Conservation (phyloP, 2,888 invertebrate genomes). For the Conus canariensis region DNA sequence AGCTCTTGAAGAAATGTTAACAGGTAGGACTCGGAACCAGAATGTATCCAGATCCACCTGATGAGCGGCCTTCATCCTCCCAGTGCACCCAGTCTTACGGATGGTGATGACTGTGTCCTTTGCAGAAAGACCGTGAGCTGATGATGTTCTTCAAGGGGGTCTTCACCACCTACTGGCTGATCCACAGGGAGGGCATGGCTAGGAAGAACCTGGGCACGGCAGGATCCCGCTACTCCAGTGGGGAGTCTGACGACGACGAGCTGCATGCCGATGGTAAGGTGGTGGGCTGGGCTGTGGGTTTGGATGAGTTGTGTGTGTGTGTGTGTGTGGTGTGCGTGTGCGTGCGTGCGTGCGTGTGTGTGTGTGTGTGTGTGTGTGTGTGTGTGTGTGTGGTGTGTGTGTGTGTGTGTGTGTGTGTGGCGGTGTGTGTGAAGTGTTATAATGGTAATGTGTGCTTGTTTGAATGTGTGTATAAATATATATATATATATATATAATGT, state of each 20-base stretch:
- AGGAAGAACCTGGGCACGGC: constrained; percentile 25
- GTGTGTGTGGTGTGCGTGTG: constrained; percentile 27
- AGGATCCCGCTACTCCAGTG: constrained; percentile 36
- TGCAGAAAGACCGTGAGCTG: constrained; percentile 59
- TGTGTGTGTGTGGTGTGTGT: background rate
- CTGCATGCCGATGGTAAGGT: constrained; percentile 4
- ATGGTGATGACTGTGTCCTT: too few relatives aligned
- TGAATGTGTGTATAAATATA: background rate
- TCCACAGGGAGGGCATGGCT: constrained; percentile 55
- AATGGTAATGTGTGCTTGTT: background rate
- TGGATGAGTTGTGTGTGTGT: constrained; percentile 4
- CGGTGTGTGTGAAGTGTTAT: background rate
- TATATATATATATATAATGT: too few relatives aligned
- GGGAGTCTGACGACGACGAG: constrained; percentile 37
- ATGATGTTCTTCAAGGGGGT: constrained; percentile 58
- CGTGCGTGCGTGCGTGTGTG: background rate
- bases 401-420: constrained; percentile 6
- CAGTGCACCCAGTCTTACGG: too few relatives aligned
- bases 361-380: background rate
- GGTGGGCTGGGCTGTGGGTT: background rate
- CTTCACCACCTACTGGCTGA: constrained; percentile 63
- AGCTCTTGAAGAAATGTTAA: too few relatives aligned
- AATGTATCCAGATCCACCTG: too few relatives aligned
- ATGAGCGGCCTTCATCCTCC: too few relatives aligned
- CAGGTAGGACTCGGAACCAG: too few relatives aligned